phyloP scores from a whole-genome alignment of 2,113 vertebrate genomes.

The Apeltes quadracus region DNA sequence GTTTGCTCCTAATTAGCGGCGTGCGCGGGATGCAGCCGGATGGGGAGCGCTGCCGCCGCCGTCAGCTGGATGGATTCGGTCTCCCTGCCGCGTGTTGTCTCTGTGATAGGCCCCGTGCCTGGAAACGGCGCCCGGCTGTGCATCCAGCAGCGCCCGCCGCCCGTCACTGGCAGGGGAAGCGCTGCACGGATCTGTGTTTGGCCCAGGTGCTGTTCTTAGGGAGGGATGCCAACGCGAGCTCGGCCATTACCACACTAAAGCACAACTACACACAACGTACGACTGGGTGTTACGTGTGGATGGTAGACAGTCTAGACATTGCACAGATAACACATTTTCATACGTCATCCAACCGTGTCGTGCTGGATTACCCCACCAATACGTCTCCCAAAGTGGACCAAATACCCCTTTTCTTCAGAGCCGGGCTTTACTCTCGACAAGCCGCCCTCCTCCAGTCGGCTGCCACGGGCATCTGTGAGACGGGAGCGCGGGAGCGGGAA shows the following conservation, averaged over 20 bases:
- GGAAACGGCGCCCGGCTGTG: slow-evolving; percentile 39
- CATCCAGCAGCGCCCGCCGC: slow-evolving; percentile 51
- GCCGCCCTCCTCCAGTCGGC: slow-evolving; percentile 38
- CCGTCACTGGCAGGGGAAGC: slow-evolving; percentile 36
- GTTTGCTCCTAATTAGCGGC: slow-evolving; percentile 72
- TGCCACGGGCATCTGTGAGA: slow-evolving; percentile 57
- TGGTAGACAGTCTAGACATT: slow-evolving; percentile 15
- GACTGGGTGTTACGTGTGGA: slow-evolving; percentile 3
- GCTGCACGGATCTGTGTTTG: slow-evolving; percentile 3
- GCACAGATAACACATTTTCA: slow-evolving; percentile 36
- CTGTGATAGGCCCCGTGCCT: slow-evolving; percentile 69
- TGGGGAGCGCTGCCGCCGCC: slow-evolving; percentile 45
- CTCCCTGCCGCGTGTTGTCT: slow-evolving; percentile 54
- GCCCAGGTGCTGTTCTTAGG: slow-evolving; percentile 34
- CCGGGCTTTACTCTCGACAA: slow-evolving; percentile 30
- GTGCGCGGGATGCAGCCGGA: slow-evolving; percentile 48
- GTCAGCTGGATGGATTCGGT: slow-evolving; percentile 63
- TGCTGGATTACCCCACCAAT: slow-evolving; percentile 50
- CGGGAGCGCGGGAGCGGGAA: slow-evolving; percentile 64
- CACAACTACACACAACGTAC: neutral
- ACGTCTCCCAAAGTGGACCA: slow-evolving; percentile 39
- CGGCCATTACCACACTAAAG: slow-evolving; percentile 2
- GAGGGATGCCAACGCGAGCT: slow-evolving; percentile 9
- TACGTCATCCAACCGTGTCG: slow-evolving; percentile 33
- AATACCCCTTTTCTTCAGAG: slow-evolving; percentile 36